Conservation (phyloP, 2,888 invertebrate species). For the Anaspis maculata region DNA sequence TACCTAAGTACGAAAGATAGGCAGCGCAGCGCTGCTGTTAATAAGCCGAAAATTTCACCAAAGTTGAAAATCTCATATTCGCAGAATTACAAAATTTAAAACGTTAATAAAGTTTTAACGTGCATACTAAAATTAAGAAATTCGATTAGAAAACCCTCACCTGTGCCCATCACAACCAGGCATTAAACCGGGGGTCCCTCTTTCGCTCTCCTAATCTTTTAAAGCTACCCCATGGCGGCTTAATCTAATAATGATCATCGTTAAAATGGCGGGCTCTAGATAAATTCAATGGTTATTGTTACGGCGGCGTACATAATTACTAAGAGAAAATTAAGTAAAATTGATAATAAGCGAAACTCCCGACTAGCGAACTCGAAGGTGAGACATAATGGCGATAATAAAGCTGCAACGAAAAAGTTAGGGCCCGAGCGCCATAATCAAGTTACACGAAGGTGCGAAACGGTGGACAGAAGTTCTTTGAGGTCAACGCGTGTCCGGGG, state of each 20-base stretch:
- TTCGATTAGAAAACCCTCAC: constrained; percentile 31
- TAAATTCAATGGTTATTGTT: constrained; percentile 35
- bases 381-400: constrained; percentile 32
- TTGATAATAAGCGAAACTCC: constrained; percentile 31
- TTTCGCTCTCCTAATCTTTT: constrained; percentile 30
- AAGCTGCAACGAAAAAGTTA: constrained; percentile 16
- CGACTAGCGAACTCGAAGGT: constrained; percentile 26
- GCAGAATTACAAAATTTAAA: too few species aligned
- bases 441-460: constrained; percentile 25
- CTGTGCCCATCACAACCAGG: constrained; percentile 26
- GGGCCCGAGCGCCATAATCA: constrained; percentile 9
- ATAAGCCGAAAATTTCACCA: not conserved
- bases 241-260: constrained; percentile 36
- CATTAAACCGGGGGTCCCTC: too few species aligned
- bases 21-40: too few species aligned
- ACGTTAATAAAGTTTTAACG: constrained; percentile 24
- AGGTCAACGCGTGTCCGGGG: constrained; percentile 28
- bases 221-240: constrained; percentile 31
- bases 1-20: too few species aligned
- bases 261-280: constrained; percentile 29
- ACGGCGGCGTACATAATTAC: constrained; percentile 31
- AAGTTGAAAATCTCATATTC: not conserved
- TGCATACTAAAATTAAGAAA: constrained; percentile 30
- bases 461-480: constrained; percentile 26
- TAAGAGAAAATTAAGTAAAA: constrained; percentile 29